Conservation (phyloP, 30 jellyfish, hydroid and myxozoan genomes). For the Calvadosia cruxmelitensis region DNA sequence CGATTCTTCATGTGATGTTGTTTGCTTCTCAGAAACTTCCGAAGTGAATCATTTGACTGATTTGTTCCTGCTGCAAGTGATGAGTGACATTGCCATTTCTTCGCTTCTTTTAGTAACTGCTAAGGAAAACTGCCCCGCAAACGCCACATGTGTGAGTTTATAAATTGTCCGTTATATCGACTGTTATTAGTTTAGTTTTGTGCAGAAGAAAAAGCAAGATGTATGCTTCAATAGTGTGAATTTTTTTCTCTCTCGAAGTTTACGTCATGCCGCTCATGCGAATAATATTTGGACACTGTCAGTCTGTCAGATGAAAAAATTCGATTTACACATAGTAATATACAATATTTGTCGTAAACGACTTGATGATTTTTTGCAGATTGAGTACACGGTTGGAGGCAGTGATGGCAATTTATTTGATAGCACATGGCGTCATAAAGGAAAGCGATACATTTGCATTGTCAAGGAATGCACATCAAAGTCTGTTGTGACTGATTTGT, state of each 20-base stretch:
- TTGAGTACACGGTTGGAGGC: constrained; percentile 27
- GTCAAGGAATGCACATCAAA: constrained; percentile 39
- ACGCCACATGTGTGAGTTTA: not conserved
- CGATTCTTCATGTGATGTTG: not conserved
- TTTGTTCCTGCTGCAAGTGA: not conserved
- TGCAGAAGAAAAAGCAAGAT: no score
- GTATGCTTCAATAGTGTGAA: no score
- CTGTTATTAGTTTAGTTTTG: no score
- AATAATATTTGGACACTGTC: no score
- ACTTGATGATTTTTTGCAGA: constrained; percentile 6
- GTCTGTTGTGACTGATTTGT: constrained; percentile 62
- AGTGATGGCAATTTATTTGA: constrained; percentile 84
- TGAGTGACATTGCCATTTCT: constrained; percentile 15
- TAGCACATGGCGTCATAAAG: constrained; percentile 84
- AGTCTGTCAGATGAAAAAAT: no score
- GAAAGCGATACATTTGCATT: constrained; percentile 57
- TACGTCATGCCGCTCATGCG: no score
- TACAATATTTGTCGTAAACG: no score
- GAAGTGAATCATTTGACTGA: not conserved
- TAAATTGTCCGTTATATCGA: no score
- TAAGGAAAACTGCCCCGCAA: constrained; percentile 23
- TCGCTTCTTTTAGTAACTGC: constrained; percentile 42
- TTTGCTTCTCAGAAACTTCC: not conserved
- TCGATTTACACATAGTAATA: no score
- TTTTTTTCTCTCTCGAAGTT: no score